Base-by-base conservation (phyloP, 2,888 invertebrate genomes). In the Crepidodera aurea region DNA sequence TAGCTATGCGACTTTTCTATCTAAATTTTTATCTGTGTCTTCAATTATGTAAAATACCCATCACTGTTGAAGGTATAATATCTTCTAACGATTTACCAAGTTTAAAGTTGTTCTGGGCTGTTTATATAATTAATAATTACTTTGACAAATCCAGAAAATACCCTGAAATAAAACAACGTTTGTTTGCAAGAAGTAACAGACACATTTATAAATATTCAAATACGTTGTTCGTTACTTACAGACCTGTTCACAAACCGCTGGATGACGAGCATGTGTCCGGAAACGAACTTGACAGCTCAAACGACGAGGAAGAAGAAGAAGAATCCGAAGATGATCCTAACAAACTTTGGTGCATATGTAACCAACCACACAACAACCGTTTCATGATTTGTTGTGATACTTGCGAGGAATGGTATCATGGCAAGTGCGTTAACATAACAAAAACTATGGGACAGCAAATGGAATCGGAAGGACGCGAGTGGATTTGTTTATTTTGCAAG, bases 311-410 rank as follows among this genome's bases (percentile, higher is more conserved):
- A n/a, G n/a, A 86, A 75, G 88, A 86, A 66, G 87, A 86, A 74
- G 89, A 87, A 68, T 92, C 92, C n/a, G 94, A 95, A 81, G 95
- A 96, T 82, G 96, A 96, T 84, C 96, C 96, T 6, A 89, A 92
- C 75, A 90, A 93, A 77, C 83, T 96, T 54, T 97, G 97, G 96
- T 97, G 97, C 80, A 92, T 97, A 77, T 97, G 97, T 78, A 90
- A 91, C 72, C 93, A 94, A 77, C 97, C 97, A 0, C 96, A 96
- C 79, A 94, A 96, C 75, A 95, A 96, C 81, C 85, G 96, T 55
- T 97, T 98, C 78, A 98, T 98, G 97, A 97, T 97, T 74, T 95
- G 95, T 79, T 98, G 98, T 80, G 97, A 98, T 80, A 87, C 88
- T 10, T 98, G 97, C 79, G 93, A 95, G 78, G 96, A 97, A 78